phyloP scores from a whole-genome alignment of 2,797 vertebrate species.

The Acrossocheilus fasciatus region DNA sequence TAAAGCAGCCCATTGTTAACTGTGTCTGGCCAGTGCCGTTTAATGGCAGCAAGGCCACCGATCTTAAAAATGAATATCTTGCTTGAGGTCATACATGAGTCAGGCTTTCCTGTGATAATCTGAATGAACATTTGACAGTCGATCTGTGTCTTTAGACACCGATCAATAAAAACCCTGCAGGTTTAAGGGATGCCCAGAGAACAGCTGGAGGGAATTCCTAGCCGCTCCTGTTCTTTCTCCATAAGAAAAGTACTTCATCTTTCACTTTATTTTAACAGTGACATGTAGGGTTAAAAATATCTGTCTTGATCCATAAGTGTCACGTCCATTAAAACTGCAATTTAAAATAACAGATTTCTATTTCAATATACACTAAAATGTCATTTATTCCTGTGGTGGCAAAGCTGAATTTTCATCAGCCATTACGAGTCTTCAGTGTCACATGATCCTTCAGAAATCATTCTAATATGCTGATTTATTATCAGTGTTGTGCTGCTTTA shows the following conservation, averaged over 20 bases:
- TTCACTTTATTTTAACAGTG: slow-evolving; percentile 11
- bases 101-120: slow-evolving; percentile 31
- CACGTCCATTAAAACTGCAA: not conserved
- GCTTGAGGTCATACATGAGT: slow-evolving; percentile 43
- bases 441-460: not conserved
- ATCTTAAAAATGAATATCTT: slow-evolving; percentile 43
- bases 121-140: slow-evolving; percentile 37
- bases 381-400: not conserved
- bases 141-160: slow-evolving; percentile 34
- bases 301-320: not conserved
- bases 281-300: slow-evolving; percentile 10
- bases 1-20: slow-evolving; percentile 18
- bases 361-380: not conserved
- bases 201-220: slow-evolving; percentile 39
- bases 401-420: not conserved
- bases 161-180: slow-evolving; percentile 42
- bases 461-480: not conserved
- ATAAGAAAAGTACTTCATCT: not conserved
- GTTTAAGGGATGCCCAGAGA: slow-evolving; percentile 30
- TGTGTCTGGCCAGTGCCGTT: slow-evolving; percentile 22
- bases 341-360: not conserved
- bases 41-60: slow-evolving; percentile 24
- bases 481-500: not conserved
- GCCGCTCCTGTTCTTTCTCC: not conserved
- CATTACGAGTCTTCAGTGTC: not conserved